Evolutionary conservation across 2,888 invertebrate species (phyloP), one percentile per base, ranked within the genome.

Genomic region (Dastarcus helophoroides): DNA sequence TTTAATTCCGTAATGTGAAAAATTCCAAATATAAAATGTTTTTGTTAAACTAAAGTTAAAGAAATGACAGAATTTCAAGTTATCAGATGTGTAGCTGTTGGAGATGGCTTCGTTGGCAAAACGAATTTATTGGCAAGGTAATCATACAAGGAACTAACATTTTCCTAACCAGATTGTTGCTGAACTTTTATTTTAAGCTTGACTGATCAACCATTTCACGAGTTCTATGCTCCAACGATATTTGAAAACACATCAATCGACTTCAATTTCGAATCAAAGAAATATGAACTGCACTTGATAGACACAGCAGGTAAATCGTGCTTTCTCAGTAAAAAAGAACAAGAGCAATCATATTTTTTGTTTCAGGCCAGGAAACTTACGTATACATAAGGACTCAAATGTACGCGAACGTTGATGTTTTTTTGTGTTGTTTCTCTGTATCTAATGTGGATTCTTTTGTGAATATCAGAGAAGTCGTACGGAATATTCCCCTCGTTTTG

Each of bases 271-370:
- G 27, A 38, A 11, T 34, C 33, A 12, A 27, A 39, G 31, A 26
- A 26, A 3, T 40, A 37, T 24, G 29, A 37, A 8, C 21, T 43
- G 2, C 23, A 34, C 12, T 26, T 43, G 6, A 32, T 42, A 22
- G 43, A 43, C 29, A 43, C 41, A 9, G 41, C 43, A 22, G 43
- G 43, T 40, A 25, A 24, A n/a, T n/a, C n/a, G n/a, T n/a, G n/a
- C n/a, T n/a, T n/a, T n/a, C n/a, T n/a, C n/a, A n/a, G n/a, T n/a
- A n/a, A n/a, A n/a, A 29, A 22, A 22, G 22, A 8, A 29, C 11
- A 22, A n/a, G n/a, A n/a, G n/a, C n/a, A n/a, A n/a, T n/a, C n/a
- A n/a, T n/a, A n/a, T n/a, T 33, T 31, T 7, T 21, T 29, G 23
- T 35, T 34, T 5, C 24, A 42, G 42, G 42, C 2, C 43, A 43